phyloP scores from a whole-genome alignment of 2,113 vertebrate species.

The Alligator mississippiensis region DNA sequence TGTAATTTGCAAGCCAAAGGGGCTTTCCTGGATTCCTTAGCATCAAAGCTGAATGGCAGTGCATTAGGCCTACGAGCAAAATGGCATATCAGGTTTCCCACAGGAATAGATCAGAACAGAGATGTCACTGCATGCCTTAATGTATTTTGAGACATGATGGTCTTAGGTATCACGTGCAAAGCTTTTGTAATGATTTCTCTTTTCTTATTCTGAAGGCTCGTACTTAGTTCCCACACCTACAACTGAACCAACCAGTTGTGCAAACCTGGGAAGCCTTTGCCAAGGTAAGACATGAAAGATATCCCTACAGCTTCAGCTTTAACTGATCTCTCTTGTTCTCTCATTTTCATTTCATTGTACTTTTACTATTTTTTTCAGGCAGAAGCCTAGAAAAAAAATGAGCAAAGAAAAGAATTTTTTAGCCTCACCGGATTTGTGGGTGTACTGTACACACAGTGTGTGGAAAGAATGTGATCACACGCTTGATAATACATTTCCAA shows the following conservation, averaged over 20 bases:
- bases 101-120: not conserved
- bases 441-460: not conserved
- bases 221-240: slow-evolving; percentile 78
- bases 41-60: not conserved
- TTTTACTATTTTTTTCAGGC: not conserved
- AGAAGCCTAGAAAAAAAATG: slow-evolving; percentile 32
- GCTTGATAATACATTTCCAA: slow-evolving; percentile 33
- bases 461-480: slow-evolving; percentile 56
- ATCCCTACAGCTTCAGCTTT: not conserved
- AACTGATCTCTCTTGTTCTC: not conserved
- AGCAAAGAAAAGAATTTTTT: slow-evolving; percentile 36
- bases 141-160: not conserved
- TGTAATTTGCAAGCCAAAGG: not conserved
- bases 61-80: not conserved
- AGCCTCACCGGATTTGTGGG: slow-evolving; percentile 27
- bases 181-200: slow-evolving; percentile 31
- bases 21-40: not conserved
- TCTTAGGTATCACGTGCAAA: not conserved
- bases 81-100: not conserved
- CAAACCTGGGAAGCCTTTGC: slow-evolving; percentile 85
- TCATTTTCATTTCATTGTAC: slow-evolving; percentile 22
- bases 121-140: not conserved
- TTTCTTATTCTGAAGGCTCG: slow-evolving; percentile 80
- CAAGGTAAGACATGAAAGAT: slow-evolving; percentile 84
- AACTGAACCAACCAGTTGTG: slow-evolving; percentile 82